Evolutionary conservation across 2,888 invertebrate species (phyloP), one percentile per base, ranked within the genome.

Genomic region (Ecdyonurus torrentis): DNA sequence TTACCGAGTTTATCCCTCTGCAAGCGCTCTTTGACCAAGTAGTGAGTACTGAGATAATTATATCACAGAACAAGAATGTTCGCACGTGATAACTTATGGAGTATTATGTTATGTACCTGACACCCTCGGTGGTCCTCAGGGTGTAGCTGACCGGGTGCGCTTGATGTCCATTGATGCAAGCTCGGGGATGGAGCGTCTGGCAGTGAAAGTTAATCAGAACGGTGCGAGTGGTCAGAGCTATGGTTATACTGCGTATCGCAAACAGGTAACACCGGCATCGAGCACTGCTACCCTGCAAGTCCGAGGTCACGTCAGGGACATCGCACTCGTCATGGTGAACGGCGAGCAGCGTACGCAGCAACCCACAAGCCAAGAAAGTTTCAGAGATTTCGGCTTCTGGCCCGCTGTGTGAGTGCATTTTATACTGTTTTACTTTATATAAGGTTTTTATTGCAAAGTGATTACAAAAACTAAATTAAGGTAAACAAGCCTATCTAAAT

Each of bases 211-310:
- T n/a, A n/a, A 62, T 15, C 23, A 55, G 20, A 62, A 62, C 24
- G 55, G 58, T 52, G 67, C 69, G 37, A 75, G 73, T 53, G 82
- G 81, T 1, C 83, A 83, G 71, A 77, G 78, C 63, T 80, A 77
- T 67, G 83, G 83, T 0, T n/a, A n/a, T n/a, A n/a, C n/a, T n/a
- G n/a, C n/a, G n/a, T n/a, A n/a, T n/a, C n/a, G n/a, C 25, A 78
- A 75, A 64, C 66, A 66, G n/a, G 69, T 64, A 3, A 10, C 37
- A 7, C 52, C 66, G 1, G 52, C 68, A 2, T 65, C 69, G 23
- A 69, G 71, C 66, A 69, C 74, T 0, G 62, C 66, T 1, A 65
- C n/a, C n/a, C n/a, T 77, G 20, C 71, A 70, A 66, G 74, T 78
- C 22, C 69, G 70, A 61, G 77, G 78, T 2, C 71, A 73, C 61